phyloP scores from a whole-genome alignment of 1,140 invertebrate genomes.

The Drosophila orosa region DNA sequence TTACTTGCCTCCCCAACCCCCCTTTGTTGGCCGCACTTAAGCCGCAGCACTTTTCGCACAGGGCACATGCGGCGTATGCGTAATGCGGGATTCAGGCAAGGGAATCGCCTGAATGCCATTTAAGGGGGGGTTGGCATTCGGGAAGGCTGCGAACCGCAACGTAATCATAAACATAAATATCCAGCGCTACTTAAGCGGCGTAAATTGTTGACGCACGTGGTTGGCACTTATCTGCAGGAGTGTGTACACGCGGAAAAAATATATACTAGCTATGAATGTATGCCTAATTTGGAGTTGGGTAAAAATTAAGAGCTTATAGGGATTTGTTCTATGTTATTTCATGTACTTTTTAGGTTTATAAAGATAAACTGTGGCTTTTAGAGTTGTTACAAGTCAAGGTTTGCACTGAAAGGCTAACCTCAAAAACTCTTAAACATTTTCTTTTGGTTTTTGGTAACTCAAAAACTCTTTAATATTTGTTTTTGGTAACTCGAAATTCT shows the following conservation, averaged over 20 bases:
- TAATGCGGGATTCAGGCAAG: slow-evolving; percentile 21
- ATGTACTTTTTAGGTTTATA: neutral
- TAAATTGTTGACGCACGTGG: slow-evolving; percentile 75
- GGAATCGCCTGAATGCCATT: slow-evolving; percentile 17
- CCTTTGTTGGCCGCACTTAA: slow-evolving; percentile 18
- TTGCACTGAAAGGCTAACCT: neutral
- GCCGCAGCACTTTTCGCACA: slow-evolving; percentile 18
- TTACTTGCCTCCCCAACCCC: neutral
- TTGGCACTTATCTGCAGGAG: slow-evolving; percentile 31
- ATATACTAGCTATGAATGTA: accelerated
- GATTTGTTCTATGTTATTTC: neutral
- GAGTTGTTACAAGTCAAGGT: neutral
- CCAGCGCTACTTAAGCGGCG: slow-evolving; percentile 67
- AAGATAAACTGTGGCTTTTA: neutral
- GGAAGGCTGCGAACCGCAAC: slow-evolving; percentile 69
- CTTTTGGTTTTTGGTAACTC: too few relatives aligned
- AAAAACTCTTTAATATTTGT: too few relatives aligned
- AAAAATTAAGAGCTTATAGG: neutral
- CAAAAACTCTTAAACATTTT: too few relatives aligned
- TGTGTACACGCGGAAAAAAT: slow-evolving; percentile 5
- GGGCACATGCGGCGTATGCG: slow-evolving; percentile 33
- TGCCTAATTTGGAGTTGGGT: neutral
- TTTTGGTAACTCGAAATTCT: neutral
- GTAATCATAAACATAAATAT: slow-evolving; percentile 80
- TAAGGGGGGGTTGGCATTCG: slow-evolving; percentile 3